Evolutionary conservation across 2,113 vertebrate species (phyloP), one percentile per base, ranked within the genome.

Genomic region (Promerops cafer): DNA sequence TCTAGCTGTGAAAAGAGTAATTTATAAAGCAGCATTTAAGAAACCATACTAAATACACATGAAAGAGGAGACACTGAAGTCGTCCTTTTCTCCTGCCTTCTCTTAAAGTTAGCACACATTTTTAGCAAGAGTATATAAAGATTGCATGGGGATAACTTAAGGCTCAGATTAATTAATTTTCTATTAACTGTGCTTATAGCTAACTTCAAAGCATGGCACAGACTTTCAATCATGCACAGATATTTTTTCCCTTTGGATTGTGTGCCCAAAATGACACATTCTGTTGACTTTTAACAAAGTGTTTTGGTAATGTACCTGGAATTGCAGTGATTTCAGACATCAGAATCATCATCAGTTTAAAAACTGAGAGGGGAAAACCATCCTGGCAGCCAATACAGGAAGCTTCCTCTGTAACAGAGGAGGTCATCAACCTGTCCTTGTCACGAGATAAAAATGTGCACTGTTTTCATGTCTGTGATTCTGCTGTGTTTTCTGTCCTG

Each of bases 371-470:
- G 56, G 64, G 7, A 92, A 93, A 96, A 81, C 40, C 83, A 72
- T 45, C 19, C 79, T 68, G 86, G 68, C 68, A 93, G 72, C 76
- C 72, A 92, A 52, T 18, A 64, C 52, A 87, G 83, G 19, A 92
- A 94, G 60, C 42, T 83, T 83, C 35, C 60, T 49, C 79, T 95
- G 71, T 52, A 81, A 56, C 56, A 78, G 52, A 57, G 23, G 52
- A 88, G 92, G 90, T 95, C 94, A 94, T 31, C 49, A 88, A 93
- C 72, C 80, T 95, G 76, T 75, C 52, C 44, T 59, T 53, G 56
- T 95, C 94, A 95, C 72, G 12, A 78, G 68, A 92, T 89, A 96
- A 96, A 95, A 93, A 96, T 93, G 76, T 61, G 26, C 44, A 2
- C 52, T 74, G 64, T 74, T 96, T 94, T 87, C 50, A 59, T 37